Conservation (phyloP, 37 sponge, comb jelly and placozoan genomes). For the Beroe ovata region DNA sequence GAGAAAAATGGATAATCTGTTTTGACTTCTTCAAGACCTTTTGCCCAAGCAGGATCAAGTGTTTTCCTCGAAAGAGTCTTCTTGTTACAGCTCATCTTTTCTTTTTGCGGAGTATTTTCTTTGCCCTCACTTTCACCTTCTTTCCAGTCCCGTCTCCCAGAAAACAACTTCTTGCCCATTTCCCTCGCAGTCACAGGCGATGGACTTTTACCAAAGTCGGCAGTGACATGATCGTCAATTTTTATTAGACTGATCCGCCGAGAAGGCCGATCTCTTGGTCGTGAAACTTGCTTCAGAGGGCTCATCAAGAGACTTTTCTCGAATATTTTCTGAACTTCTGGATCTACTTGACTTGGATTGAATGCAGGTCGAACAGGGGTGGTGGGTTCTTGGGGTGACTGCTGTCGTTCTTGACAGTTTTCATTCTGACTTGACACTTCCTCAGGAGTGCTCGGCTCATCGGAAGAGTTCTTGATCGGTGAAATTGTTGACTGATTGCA, state of each 20-base stretch:
- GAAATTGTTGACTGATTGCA: constrained; percentile 15
- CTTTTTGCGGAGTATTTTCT: not conserved
- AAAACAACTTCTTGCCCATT: constrained; percentile 51
- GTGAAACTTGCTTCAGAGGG: not conserved
- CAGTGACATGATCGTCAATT: constrained; percentile 5
- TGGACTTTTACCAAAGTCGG: constrained; percentile 39
- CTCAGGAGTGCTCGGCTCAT: not conserved
- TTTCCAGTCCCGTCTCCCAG: constrained; percentile 47
- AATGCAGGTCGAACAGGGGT: not conserved
- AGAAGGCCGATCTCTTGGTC: not conserved
- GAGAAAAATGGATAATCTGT: constrained; percentile 42
- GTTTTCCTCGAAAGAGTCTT: not conserved
- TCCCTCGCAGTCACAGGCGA: constrained; percentile 25
- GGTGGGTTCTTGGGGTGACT: not conserved
- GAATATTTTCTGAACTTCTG: constrained; percentile 29
- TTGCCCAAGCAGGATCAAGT: constrained; percentile 48
- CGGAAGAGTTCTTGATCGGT: not conserved
- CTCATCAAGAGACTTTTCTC: constrained; percentile 33
- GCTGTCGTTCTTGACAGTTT: not conserved
- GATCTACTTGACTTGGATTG: constrained; percentile 1
- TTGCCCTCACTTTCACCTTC: not conserved
- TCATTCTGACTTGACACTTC: not conserved
- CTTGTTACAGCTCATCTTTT: not conserved
- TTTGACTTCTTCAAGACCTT: constrained; percentile 27
- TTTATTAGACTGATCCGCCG: constrained; percentile 30